Evolutionary conservation across 2,113 vertebrate species (phyloP).

Genomic region (Willisornis vidua): DNA sequence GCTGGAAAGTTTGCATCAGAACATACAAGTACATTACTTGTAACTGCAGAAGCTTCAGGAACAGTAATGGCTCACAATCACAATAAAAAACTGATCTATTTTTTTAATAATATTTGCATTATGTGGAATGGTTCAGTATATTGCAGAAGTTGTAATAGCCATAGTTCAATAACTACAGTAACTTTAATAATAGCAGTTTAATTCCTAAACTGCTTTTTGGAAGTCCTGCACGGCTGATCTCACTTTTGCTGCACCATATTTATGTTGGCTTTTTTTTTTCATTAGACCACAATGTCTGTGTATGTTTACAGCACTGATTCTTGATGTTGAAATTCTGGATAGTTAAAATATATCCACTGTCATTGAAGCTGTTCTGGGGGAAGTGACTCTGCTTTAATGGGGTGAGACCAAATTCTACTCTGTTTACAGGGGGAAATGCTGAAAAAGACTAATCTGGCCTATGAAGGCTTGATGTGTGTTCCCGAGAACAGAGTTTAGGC

Average conservation of each 20-base stretch:
- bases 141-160: background rate
- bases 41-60: background rate
- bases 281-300: background rate
- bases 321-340: background rate
- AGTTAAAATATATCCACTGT: background rate
- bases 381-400: accelerated
- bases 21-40: background rate
- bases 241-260: background rate
- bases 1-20: background rate
- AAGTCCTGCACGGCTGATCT: background rate
- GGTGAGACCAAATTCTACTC: background rate
- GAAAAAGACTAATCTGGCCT: background rate
- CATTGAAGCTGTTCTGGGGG: background rate
- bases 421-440: background rate
- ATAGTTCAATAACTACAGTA: background rate
- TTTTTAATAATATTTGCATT: background rate
- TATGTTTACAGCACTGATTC: background rate
- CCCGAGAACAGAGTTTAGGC: background rate
- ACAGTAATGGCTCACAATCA: background rate
- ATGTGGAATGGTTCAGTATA: background rate
- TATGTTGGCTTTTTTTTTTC: background rate
- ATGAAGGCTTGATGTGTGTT: background rate
- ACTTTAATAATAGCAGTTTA: background rate
- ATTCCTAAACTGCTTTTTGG: background rate
- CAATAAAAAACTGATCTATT: background rate